phyloP scores from a whole-genome alignment of 2,797 vertebrate genomes.

The Zalophus californianus region DNA sequence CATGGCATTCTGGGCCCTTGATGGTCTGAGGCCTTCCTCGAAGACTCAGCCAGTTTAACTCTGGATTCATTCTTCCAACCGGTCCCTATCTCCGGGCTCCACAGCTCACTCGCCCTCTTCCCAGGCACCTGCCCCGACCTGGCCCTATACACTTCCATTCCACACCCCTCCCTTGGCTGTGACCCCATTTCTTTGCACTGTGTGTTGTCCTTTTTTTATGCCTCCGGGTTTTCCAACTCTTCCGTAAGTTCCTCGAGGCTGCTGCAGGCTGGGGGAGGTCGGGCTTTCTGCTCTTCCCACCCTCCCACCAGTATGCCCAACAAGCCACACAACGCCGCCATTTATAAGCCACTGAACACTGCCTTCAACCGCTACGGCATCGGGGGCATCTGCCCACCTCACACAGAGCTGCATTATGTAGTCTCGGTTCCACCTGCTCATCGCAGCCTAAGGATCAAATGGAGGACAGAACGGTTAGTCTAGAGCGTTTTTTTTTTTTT shows the following conservation, averaged over 20 bases:
- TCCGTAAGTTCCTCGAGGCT: neutral
- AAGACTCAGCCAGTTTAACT: neutral
- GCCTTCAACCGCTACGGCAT: neutral
- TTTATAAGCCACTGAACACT: neutral
- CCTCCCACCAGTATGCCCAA: neutral
- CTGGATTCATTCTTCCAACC: neutral
- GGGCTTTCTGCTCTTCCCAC: neutral
- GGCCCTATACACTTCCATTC: neutral
- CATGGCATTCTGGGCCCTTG: too few relatives aligned
- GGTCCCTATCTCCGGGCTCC: neutral
- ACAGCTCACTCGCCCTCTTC: neutral
- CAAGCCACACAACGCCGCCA: neutral
- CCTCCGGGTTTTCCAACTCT: neutral
- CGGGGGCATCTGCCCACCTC: neutral
- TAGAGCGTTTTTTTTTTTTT: conserved; percentile 42
- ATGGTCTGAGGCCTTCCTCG: neutral
- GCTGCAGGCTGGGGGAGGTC: neutral
- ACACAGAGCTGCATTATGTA: neutral
- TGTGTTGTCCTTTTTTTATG: neutral
- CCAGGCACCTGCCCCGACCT: neutral
- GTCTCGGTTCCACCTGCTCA: conserved; percentile 19
- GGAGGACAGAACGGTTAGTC: conserved; percentile 46
- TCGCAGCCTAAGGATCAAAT: conserved; percentile 12
- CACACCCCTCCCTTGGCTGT: neutral
- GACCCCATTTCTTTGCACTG: neutral